A percentile compares a stretch with the other conserved stretches of the same genome.
Conservation (phyloP, 2,797 vertebrate genomes). For the Sebastes matsubarae region DNA sequence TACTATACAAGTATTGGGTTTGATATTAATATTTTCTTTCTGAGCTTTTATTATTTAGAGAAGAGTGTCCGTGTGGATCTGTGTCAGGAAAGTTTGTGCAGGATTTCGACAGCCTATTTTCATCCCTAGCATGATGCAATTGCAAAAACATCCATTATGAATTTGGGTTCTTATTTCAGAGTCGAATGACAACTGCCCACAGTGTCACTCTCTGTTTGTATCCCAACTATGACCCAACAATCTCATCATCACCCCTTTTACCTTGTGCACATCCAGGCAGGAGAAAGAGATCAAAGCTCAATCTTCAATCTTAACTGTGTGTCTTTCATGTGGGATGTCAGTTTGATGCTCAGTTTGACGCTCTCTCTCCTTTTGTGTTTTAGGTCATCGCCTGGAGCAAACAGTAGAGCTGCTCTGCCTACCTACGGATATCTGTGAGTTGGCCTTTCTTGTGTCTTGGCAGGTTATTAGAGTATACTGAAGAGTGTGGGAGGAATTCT, state of each 20-base stretch:
- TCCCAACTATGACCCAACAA: background rate
- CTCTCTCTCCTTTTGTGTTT: conserved; percentile 52
- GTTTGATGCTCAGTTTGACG: conserved; percentile 46
- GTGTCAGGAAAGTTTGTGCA: background rate
- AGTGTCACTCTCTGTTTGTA: background rate
- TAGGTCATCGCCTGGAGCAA: conserved; percentile 57
- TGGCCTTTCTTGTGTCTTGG: conserved; percentile 15
- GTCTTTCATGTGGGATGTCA: conserved; percentile 33
- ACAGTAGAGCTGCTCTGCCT: conserved; percentile 50
- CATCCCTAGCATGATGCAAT: background rate
- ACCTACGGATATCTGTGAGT: conserved; percentile 68
- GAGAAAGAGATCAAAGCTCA: conserved; percentile 32
- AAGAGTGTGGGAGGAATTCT: conserved; percentile 3
- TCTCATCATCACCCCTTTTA: background rate
- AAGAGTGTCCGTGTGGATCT: background rate
- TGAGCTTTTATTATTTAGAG: background rate
- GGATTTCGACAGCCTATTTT: background rate
- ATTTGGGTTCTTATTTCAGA: background rate
- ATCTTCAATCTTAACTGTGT: background rate
- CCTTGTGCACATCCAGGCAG: conserved; percentile 8
- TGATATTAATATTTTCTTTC: background rate
- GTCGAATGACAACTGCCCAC: background rate
- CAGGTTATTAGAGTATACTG: conserved; percentile 17
- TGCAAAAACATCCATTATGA: background rate
- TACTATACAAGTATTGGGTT: background rate